Evolutionary conservation across 2,113 vertebrate genomes (phyloP).

Genomic region (Petroica traversi): DNA sequence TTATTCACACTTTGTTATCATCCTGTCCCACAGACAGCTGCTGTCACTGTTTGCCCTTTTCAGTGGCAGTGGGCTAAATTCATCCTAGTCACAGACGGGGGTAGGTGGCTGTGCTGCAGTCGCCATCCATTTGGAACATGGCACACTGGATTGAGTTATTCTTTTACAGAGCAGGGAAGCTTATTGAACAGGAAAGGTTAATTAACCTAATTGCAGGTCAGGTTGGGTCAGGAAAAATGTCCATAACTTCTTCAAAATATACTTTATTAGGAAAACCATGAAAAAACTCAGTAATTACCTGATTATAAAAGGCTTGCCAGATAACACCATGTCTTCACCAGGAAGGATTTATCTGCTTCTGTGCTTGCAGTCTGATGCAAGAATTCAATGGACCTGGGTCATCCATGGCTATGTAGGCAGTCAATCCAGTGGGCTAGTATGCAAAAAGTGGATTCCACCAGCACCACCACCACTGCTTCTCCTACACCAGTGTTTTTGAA

Average conservation of each 20-base stretch:
- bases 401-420: not conserved
- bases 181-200: not conserved
- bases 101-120: not conserved
- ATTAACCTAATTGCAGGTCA: not conserved
- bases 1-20: slow-evolving; percentile 55
- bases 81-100: not conserved
- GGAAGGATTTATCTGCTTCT: not conserved
- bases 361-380: not conserved
- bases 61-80: slow-evolving; percentile 51
- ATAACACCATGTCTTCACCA: accelerated
- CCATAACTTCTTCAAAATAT: not conserved
- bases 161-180: not conserved
- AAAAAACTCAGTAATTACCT: not conserved
- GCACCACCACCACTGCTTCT: not conserved
- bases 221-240: not conserved
- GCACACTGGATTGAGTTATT: not conserved
- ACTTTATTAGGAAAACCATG: not conserved
- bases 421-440: not conserved
- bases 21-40: slow-evolving; percentile 55
- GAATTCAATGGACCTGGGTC: not conserved
- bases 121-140: not conserved
- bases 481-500: not conserved
- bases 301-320: not conserved
- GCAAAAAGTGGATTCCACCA: not conserved
- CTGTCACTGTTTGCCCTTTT: slow-evolving; percentile 61